Conservation (phyloP, 2,113 vertebrate genomes). For the Hippopotamus amphibius region DNA sequence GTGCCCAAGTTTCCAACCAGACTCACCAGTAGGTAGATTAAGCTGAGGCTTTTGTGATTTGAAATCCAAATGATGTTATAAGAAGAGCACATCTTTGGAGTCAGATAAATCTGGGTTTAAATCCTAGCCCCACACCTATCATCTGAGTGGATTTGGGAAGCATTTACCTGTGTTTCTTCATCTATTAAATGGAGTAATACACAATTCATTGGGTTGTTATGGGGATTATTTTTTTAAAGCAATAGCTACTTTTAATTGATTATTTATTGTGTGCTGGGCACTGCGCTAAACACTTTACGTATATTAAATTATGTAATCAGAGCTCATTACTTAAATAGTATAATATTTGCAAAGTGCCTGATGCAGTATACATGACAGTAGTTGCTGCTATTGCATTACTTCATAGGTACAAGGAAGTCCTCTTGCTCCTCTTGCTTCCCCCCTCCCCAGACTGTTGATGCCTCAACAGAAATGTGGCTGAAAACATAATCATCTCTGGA, state of each 20-base stretch:
- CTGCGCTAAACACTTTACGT: background rate
- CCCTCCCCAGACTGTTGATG: background rate
- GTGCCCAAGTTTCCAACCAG: background rate
- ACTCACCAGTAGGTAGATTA: background rate
- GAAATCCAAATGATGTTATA: constrained; percentile 47
- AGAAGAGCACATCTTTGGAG: constrained; percentile 7
- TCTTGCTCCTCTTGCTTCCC: background rate
- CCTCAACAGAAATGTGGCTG: background rate
- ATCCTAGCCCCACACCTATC: background rate
- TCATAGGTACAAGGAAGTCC: background rate
- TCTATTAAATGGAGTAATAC: background rate
- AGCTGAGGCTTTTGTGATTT: constrained; percentile 46
- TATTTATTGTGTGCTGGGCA: constrained; percentile 16
- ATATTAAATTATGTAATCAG: background rate
- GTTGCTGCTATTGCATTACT: background rate
- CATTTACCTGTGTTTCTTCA: constrained; percentile 1
- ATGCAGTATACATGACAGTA: background rate
- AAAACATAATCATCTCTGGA: background rate
- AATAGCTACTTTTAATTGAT: background rate
- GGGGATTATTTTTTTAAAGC: background rate
- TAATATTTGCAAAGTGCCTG: background rate
- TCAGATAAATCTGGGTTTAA: constrained; percentile 46
- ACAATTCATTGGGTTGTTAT: background rate
- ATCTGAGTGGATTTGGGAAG: background rate
- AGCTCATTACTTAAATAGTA: constrained; percentile 21